These are phyloP conservation scores for Sphyrna mokarran DNA, from an alignment of 2,113 vertebrate genomes.

Conservation along the genomic window DNA sequence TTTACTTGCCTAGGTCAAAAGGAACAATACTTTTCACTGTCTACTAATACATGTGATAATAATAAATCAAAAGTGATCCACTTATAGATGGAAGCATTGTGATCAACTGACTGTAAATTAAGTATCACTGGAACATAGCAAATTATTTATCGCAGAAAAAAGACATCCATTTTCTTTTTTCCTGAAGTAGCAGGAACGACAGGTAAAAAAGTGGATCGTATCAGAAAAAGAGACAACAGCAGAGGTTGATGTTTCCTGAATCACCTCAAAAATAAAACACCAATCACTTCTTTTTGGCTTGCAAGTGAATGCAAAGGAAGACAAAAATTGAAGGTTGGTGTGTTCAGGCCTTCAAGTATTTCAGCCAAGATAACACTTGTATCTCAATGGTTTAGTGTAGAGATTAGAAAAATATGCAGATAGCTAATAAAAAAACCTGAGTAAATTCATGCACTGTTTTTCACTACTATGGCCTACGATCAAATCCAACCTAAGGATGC, in stretches of 20 bases:
- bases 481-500: not conserved
- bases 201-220: not conserved
- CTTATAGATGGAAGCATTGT: not conserved
- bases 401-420: not conserved
- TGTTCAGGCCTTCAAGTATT: too few species aligned
- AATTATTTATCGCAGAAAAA: not conserved
- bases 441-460: not conserved
- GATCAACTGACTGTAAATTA: not conserved
- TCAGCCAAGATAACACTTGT: not conserved
- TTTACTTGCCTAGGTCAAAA: not conserved
- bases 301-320: not conserved
- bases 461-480: not conserved
- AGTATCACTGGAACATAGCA: not conserved
- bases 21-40: too few species aligned
- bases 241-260: not conserved
- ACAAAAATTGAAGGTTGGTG: not conserved
- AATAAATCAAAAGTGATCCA: too few species aligned
- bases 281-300: not conserved
- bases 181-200: not conserved
- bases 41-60: too few species aligned
- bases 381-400: not conserved
- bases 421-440: not conserved
- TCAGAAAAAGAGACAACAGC: not conserved
- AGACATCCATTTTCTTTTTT: not conserved
- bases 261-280: not conserved